phyloP scores from a whole-genome alignment of 2,797 vertebrate species.

The Acipenser transmontanus region DNA sequence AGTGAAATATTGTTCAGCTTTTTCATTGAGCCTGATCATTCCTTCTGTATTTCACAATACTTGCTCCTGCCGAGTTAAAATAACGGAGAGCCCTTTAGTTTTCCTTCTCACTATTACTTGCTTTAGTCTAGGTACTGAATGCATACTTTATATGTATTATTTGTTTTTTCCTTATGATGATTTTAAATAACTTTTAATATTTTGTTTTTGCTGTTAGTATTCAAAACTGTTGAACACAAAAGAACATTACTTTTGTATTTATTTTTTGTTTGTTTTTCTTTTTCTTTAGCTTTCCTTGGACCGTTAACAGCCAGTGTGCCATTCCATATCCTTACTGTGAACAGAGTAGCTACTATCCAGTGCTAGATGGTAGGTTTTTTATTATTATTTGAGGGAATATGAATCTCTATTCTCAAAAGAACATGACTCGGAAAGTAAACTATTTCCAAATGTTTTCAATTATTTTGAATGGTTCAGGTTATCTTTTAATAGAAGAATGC shows the following conservation, averaged over 20 bases:
- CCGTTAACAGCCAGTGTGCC: slow-evolving; percentile 51
- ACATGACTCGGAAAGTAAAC: too few species aligned
- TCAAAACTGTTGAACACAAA: too few species aligned
- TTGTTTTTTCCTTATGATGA: background rate
- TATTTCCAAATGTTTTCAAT: too few species aligned
- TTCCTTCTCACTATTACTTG: too few species aligned
- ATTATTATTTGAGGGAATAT: background rate
- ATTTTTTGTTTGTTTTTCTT: slow-evolving; percentile 18
- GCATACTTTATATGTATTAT: background rate
- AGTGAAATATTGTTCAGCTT: too few species aligned
- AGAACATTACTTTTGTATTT: background rate
- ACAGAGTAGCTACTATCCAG: slow-evolving; percentile 36
- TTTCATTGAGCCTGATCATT: too few species aligned
- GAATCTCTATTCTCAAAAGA: background rate
- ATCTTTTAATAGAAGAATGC: too few species aligned
- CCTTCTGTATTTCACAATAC: too few species aligned
- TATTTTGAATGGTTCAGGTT: too few species aligned
- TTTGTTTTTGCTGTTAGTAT: background rate
- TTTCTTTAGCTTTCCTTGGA: slow-evolving; percentile 58
- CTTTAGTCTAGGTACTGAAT: too few species aligned
- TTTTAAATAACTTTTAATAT: background rate
- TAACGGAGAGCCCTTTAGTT: too few species aligned
- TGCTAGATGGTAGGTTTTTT: slow-evolving; percentile 16
- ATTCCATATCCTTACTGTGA: slow-evolving; percentile 50
- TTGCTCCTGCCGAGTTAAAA: too few species aligned